phyloP scores from a whole-genome alignment of 2,797 vertebrate species.

The Sciurus vulgaris region DNA sequence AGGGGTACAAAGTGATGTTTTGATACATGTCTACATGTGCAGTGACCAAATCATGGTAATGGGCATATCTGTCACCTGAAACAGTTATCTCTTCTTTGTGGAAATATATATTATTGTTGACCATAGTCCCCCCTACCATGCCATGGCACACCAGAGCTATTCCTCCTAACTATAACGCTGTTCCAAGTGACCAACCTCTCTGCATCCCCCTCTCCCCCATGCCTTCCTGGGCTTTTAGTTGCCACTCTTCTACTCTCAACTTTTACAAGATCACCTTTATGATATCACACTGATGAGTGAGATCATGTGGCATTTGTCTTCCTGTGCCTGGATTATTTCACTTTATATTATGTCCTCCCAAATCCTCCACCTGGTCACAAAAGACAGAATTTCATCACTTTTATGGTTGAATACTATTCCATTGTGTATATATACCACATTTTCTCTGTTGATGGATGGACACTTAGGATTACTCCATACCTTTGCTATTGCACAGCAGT shows the following conservation, averaged over 20 bases:
- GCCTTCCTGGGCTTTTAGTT: not conserved
- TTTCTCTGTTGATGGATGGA: too few species aligned
- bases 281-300: not conserved
- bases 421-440: not conserved
- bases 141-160: not conserved
- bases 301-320: not conserved
- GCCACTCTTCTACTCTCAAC: not conserved
- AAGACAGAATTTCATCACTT: not conserved
- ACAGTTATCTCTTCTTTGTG: not conserved
- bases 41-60: not conserved
- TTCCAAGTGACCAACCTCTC: too few species aligned
- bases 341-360: not conserved
- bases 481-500: not conserved
- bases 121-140: not conserved
- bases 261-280: not conserved
- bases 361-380: not conserved
- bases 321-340: not conserved
- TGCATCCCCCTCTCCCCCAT: not conserved
- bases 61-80: not conserved
- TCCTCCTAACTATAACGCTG: not conserved
- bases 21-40: not conserved
- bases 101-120: not conserved
- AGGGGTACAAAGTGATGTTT: not conserved
- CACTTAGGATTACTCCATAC: too few species aligned
- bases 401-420: not conserved